Base-by-base conservation (phyloP, 2,888 invertebrate species). In the Torymus aiolomorphi region DNA sequence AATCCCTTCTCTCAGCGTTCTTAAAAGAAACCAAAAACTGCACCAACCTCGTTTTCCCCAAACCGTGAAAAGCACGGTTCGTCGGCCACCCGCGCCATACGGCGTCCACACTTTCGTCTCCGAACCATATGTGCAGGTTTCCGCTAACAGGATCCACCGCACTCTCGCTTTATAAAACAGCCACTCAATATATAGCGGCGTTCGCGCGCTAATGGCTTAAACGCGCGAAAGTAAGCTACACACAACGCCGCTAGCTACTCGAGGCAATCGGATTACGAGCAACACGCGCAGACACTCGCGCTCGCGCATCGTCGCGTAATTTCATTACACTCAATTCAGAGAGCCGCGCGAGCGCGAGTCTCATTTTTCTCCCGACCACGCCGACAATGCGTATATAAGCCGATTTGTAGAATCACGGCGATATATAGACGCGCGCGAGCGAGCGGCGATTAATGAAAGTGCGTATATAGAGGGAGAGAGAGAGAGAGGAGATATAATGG, bases 171-270 rank as follows among this genome's bases (percentile, higher is more conserved):
- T 31, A 31, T 31, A 31, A 31, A 1, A 31, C 31, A 5, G 31
- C 5, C 31, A 31, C 31, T 31, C 31, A 31, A 31, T 31, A 31
- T 31, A 31, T 20, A 20, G 20, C 24, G n/a, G n/a, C n/a, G n/a
- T n/a, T n/a, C 31, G 52, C n/a, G 13, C 81, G 79, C 78, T 87
- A 86, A 88, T 87, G 82, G 87, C 80, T 85, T 86, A 86, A 88
- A 88, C 88, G 88, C 87, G 88, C 88, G 87, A 88, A 87, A 87
- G 85, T 86, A 86, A 88, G 86, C 85, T 31, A 31, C 2, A 31
- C 5, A 31, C 24, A 24, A 2, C 3, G 24, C 24, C 3, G 24
- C 24, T 24, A 84, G 66, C 87, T 85, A 24, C 87, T 86, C 82
- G 78, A 84, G 74, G 82, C 85, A 86, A 88, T 88, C 87, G 85